Evolutionary conservation across 2,888 invertebrate genomes (phyloP), one percentile per base, ranked within the genome.

Genomic region (Brachylomia viminalis): DNA sequence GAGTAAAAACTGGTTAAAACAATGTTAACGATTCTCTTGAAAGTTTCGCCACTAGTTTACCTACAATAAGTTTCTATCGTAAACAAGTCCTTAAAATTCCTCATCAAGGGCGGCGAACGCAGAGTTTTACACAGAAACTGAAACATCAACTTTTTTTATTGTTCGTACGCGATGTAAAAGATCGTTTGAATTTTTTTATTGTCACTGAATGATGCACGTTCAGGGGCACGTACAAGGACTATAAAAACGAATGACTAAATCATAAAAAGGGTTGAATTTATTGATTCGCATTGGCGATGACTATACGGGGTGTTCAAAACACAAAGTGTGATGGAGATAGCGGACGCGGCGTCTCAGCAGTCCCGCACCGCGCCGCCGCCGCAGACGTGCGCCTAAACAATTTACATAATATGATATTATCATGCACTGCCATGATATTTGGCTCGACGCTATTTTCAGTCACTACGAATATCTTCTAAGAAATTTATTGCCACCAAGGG

Each of bases 201-300:
- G 92, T 87, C 91, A 84, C 89, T 86, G 93, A 94, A 95, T 95
- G 95, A 95, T 95, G 94, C 95, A 94, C 94, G 92, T 92, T 92
- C 91, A 90, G 92, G 90, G 91, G 91, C 94, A 93, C 94, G 94
- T 95, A 95, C 92, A 92, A 89, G 87, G 81, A 88, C 92, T 94
- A 95, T 96, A 95, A 96, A 96, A 95, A 82, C 90, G 92, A 95
- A 95, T 94, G 95, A 93, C 93, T 92, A 93, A 94, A 94, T 95
- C 94, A 92, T 95, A 95, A 95, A 95, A 95, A 93, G 95, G 95
- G 95, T 95, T 95, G 93, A 95, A 95, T 95, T 95, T 95, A 96
- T 95, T 95, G 95, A 95, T 95, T 95, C 93, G 88, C 92, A 95
- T 94, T 94, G 94, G 93, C 93, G 92, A 94, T 93, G 93, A 93